phyloP scores from a whole-genome alignment of 1,140 invertebrate species.

The Oedothorax gibbosus region DNA sequence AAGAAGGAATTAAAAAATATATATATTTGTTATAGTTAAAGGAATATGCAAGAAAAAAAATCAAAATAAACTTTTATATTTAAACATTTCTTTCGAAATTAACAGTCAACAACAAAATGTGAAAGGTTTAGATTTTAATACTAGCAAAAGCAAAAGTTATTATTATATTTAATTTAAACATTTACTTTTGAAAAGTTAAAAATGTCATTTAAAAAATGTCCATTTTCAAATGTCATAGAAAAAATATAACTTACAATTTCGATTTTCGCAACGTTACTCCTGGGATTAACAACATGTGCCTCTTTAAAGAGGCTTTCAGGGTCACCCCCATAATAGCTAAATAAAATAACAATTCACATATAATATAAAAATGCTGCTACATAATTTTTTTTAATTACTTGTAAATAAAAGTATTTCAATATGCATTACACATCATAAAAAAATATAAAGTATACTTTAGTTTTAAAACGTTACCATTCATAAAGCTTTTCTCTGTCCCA shows the following conservation, averaged over 20 bases:
- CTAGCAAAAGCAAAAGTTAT: neutral
- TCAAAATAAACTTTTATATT: neutral
- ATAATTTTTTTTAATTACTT: neutral
- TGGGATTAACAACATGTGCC: slow-evolving; percentile 93
- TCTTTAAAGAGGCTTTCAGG: slow-evolving; percentile 91
- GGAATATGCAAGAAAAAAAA: neutral
- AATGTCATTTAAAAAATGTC: neutral
- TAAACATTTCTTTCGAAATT: too few relatives aligned
- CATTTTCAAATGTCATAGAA: neutral
- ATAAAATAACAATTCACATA: slow-evolving; percentile 42
- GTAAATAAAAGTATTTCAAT: too few relatives aligned
- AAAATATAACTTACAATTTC: neutral
- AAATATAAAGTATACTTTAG: neutral
- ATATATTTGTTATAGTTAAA: neutral
- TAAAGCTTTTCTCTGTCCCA: slow-evolving; percentile 99
- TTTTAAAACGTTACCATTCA: slow-evolving; percentile 75
- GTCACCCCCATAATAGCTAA: slow-evolving; percentile 86
- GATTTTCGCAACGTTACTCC: neutral
- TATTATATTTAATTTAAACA: neutral
- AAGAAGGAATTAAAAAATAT: neutral
- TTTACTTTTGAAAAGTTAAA: neutral
- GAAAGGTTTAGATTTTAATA: too few relatives aligned
- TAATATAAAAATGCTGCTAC: neutral
- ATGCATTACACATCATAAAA: neutral
- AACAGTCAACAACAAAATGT: too few relatives aligned